These are phyloP conservation scores for Nannoperca obscura DNA, from an alignment of 2,797 vertebrate genomes.

Conservation along the genomic window DNA sequence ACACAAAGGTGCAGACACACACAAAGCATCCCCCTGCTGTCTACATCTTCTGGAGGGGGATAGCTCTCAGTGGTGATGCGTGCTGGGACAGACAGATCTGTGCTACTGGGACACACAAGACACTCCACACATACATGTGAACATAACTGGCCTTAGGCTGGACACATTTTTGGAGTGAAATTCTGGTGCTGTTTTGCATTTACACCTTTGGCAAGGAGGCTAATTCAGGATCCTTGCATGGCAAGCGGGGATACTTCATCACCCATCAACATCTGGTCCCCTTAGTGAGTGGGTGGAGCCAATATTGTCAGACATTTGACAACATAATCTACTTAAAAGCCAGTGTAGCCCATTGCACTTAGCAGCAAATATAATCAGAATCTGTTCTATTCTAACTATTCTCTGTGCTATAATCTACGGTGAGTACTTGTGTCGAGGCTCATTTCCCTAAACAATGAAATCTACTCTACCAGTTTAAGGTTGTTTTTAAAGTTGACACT, in stretches of 20 bases:
- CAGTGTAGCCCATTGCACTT: background rate
- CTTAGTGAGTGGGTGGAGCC: background rate
- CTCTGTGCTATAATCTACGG: background rate
- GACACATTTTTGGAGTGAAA: slow-evolving; percentile 43
- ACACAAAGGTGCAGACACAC: slow-evolving; percentile 24
- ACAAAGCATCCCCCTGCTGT: slow-evolving; percentile 21
- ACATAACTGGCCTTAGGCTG: slow-evolving; percentile 22
- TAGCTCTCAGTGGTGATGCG: slow-evolving; percentile 22
- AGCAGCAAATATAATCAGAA: background rate
- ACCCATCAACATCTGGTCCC: slow-evolving; percentile 1
- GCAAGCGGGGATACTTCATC: too few species aligned
- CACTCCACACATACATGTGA: background rate
- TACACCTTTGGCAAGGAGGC: slow-evolving; percentile 19
- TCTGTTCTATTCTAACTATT: background rate
- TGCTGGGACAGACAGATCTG: slow-evolving; percentile 18
- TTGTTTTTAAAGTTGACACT: too few species aligned
- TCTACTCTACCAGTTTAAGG: background rate
- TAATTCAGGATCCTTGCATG: background rate
- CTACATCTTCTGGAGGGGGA: slow-evolving; percentile 17
- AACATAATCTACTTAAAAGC: background rate
- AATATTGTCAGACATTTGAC: slow-evolving; percentile 20
- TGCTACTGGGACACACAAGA: background rate
- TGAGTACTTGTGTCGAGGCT: background rate
- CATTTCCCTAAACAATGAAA: slow-evolving; percentile 4
- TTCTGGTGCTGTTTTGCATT: slow-evolving; percentile 30